These are phyloP conservation scores for Apodemia mormo DNA, from an alignment of 2,888 invertebrate genomes.

Conservation along the genomic window DNA sequence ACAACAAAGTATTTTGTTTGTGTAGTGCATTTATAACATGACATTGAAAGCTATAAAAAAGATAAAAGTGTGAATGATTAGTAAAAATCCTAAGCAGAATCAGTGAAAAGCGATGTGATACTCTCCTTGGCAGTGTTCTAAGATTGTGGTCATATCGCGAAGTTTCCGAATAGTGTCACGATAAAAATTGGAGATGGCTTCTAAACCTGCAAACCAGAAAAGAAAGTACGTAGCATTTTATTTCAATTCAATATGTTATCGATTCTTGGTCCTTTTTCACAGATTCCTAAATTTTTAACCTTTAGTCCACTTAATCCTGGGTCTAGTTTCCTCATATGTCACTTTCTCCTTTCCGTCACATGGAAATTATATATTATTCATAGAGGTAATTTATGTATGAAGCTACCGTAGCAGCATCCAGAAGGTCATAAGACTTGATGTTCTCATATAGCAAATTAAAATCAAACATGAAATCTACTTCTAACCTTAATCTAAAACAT, in stretches of 20 bases:
- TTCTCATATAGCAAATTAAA: neutral
- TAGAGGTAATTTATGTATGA: neutral
- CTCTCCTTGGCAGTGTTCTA: slow-evolving; percentile 82
- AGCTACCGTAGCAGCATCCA: neutral
- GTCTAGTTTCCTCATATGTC: neutral
- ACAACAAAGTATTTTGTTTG: slow-evolving; percentile 68
- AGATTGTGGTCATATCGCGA: slow-evolving; percentile 78
- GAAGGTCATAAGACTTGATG: neutral
- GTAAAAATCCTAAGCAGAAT: slow-evolving; percentile 53
- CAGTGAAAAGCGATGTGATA: slow-evolving; percentile 75
- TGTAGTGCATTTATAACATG: slow-evolving; percentile 74
- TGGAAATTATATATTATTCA: neutral
- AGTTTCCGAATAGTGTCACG: slow-evolving; percentile 67
- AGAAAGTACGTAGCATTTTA: slow-evolving; percentile 79
- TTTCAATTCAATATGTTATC: neutral
- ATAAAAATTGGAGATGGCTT: slow-evolving; percentile 69
- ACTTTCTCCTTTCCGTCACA: slow-evolving; percentile 12
- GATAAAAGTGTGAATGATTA: slow-evolving; percentile 54
- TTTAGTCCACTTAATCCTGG: neutral
- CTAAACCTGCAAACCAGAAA: slow-evolving; percentile 85
- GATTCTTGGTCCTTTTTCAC: neutral
- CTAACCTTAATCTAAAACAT: neutral
- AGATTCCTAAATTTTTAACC: neutral
- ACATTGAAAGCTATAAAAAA: slow-evolving; percentile 70
- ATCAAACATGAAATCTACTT: neutral